Base-by-base conservation (phyloP, 2,888 invertebrate genomes). In the Plutella xylostella region DNA sequence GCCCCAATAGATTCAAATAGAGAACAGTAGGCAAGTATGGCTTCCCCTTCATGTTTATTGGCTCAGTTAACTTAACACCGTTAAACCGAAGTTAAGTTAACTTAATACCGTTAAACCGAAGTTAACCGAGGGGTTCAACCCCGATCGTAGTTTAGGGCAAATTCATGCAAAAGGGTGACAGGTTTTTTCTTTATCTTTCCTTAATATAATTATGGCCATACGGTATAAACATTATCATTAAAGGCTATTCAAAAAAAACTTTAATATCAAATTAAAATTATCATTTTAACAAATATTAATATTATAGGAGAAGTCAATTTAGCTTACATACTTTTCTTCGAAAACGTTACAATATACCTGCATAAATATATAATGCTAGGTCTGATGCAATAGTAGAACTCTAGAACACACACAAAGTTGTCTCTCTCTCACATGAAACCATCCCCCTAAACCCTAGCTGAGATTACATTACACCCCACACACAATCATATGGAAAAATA, bases 401-500 rank as follows among this genome's bases (percentile, higher is more conserved):
- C n/a, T n/a, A n/a, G n/a, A n/a, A n/a, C n/a, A n/a, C n/a, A n/a
- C n/a, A n/a, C n/a, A n/a, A n/a, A n/a, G n/a, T n/a, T n/a, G n/a
- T 40, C 1, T 21, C 7, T n/a, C 14, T 56, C 30, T 55, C 45
- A 57, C 61, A 72, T 74, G 62, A 56, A 19, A 39, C 54, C 47
- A 46, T 70, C 63, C 71, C 40, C 43, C 51, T 60, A 18, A 59
- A 55, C 65, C 70, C 70, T 58, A 58, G n/a, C 57, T 46, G 51
- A 25, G 31, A 41, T 40, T 20, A 58, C 58, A 50, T 53, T n/a
- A n/a, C n/a, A n/a, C 53, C 60, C 60, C 71, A 64, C 57, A 54
- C 56, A 71, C 68, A 70, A 65, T 74, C 74, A 75, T 74, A 76
- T 76, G 73, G 74, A 80, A 80, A 80, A 80, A 80, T 80, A 80